Conservation (phyloP, 2,113 vertebrate genomes). For the cat (Felis catus) region DNA sequence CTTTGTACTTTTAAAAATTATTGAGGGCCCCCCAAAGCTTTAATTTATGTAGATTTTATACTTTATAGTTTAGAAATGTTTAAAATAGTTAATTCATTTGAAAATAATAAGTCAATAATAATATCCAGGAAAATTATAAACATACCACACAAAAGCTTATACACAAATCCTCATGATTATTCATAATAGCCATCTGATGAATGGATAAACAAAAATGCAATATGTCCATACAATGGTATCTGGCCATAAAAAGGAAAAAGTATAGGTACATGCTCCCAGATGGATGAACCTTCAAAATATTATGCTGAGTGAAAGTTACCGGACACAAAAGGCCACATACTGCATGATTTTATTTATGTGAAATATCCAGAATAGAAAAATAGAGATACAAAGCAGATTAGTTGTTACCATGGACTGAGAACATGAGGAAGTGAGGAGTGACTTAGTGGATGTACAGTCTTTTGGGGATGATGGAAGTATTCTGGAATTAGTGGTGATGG, state of each 20-base stretch:
- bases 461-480: neutral
- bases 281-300: neutral
- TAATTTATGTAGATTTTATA: conserved; percentile 26
- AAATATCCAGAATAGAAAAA: neutral
- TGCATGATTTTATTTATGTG: neutral
- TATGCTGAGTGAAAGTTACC: neutral
- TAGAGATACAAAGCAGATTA: neutral
- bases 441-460: neutral
- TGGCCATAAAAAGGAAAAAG: neutral
- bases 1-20: neutral
- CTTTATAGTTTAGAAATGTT: conserved; percentile 31
- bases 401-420: neutral
- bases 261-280: neutral
- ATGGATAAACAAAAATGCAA: neutral
- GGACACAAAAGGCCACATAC: neutral
- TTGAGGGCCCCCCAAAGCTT: neutral
- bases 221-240: neutral
- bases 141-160: neutral
- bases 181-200: neutral
- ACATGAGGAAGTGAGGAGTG: neutral
- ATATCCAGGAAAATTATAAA: neutral
- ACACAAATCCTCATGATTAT: neutral
- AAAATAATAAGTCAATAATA: neutral
- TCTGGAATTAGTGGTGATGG: neutral
- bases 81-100: conserved; percentile 14